Percentiles rank a stretch among this genome's conserved stretches.
These are phyloP conservation scores for Eilema sororculum DNA, from an alignment of 2,888 invertebrate genomes.

Conservation along the genomic window DNA sequence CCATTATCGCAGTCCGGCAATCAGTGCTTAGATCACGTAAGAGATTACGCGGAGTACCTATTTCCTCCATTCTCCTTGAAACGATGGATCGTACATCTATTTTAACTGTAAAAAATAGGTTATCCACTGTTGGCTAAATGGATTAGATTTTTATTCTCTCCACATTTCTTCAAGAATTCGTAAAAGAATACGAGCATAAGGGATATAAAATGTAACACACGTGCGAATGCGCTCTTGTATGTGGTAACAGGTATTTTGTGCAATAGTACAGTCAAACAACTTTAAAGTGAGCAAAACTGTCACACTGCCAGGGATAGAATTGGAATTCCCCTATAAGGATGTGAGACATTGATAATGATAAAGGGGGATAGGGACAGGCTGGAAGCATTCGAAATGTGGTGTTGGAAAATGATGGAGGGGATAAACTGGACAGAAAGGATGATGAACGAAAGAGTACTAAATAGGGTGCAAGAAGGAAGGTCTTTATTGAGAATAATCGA, in stretches of 20 bases:
- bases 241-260: not conserved
- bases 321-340: too few relatives aligned
- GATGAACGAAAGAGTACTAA: too few relatives aligned
- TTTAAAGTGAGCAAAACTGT: too few relatives aligned
- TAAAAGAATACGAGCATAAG: not conserved
- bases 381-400: too few relatives aligned
- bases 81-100: not conserved
- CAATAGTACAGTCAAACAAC: too few relatives aligned
- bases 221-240: not conserved
- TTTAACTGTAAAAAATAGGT: not conserved
- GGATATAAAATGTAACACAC: not conserved
- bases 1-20: not conserved
- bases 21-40: conserved; percentile 4
- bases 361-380: too few relatives aligned
- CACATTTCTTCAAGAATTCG: not conserved
- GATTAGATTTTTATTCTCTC: not conserved
- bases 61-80: conserved; percentile 1
- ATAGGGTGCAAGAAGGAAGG: too few relatives aligned
- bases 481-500: too few relatives aligned
- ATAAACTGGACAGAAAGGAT: too few relatives aligned
- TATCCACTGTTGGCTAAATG: not conserved
- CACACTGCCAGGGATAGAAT: too few relatives aligned
- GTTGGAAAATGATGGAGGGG: too few relatives aligned
- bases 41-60: not conserved
- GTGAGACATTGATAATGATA: too few relatives aligned